Percentiles rank a stretch among this genome's conserved stretches.
These are phyloP conservation scores for Coleophora flavipennella DNA, from an alignment of 2,888 invertebrate species.

Conservation along the genomic window DNA sequence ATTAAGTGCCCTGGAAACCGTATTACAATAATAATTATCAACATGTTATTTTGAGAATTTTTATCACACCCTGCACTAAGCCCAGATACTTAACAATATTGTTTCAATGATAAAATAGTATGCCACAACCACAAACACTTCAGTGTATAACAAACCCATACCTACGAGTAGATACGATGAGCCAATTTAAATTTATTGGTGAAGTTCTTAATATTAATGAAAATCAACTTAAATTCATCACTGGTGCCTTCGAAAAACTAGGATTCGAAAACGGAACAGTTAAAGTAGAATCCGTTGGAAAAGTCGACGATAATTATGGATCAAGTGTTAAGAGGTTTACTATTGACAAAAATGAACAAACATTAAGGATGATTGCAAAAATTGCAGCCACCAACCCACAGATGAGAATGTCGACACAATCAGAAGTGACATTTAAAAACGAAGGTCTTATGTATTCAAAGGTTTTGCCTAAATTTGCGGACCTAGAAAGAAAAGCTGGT, in stretches of 20 bases:
- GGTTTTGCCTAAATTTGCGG: constrained; percentile 23
- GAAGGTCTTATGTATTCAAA: constrained; percentile 27
- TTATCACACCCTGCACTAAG: no score
- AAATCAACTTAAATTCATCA: constrained; percentile 26
- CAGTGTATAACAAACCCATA: no score
- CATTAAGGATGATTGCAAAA: constrained; percentile 25
- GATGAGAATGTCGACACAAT: constrained; percentile 11
- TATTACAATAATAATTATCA: no score
- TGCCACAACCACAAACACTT: no score
- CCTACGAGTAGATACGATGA: no score
- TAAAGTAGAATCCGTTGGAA: constrained; percentile 22
- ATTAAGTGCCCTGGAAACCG: no score
- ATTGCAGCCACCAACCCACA: constrained; percentile 20
- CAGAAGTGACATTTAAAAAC: constrained; percentile 19
- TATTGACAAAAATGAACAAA: constrained; percentile 19
- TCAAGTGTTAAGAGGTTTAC: constrained; percentile 23
- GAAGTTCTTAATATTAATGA: constrained; percentile 19
- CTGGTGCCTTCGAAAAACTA: constrained; percentile 22
- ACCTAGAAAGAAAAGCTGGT: constrained; percentile 18
- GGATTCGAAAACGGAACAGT: constrained; percentile 24
- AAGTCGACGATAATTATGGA: constrained; percentile 28
- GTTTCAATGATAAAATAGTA: no score
- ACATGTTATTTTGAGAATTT: no score
- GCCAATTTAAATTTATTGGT: constrained; percentile 25
- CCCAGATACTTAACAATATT: no score